phyloP scores from a whole-genome alignment of 2,888 invertebrate genomes.

The Anthrax anthrax region DNA sequence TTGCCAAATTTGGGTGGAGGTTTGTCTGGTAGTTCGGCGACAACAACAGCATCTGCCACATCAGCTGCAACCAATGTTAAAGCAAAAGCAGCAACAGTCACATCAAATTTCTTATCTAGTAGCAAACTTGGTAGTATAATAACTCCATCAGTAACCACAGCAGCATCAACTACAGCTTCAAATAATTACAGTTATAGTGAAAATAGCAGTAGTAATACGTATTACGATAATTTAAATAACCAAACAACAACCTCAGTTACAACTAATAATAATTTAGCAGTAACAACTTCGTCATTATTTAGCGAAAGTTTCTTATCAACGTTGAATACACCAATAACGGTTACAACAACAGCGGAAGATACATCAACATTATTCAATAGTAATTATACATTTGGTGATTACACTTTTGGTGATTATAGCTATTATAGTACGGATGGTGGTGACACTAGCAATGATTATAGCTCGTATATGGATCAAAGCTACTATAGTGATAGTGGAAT shows the following conservation, averaged over 20 bases:
- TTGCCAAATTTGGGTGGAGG: slow-evolving; percentile 9
- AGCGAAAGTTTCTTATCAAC: slow-evolving; percentile 2
- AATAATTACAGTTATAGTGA: slow-evolving; percentile 1
- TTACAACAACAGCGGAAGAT: slow-evolving; percentile 7
- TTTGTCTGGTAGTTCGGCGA: neutral
- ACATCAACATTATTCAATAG: neutral
- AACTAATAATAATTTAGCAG: neutral
- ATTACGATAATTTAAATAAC: slow-evolving; percentile 1
- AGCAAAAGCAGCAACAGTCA: slow-evolving; percentile 5
- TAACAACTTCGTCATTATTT: neutral
- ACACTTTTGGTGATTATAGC: neutral
- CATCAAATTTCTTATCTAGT: neutral
- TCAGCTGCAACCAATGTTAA: slow-evolving; percentile 7
- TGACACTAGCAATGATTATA: neutral
- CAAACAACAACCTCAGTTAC: slow-evolving; percentile 8
- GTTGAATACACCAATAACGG: slow-evolving; percentile 9
- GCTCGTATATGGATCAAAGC: neutral
- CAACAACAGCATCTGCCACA: slow-evolving; percentile 8
- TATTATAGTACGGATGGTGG: neutral
- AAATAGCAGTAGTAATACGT: neutral
- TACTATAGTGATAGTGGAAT: neutral
- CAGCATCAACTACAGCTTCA: slow-evolving; percentile 9
- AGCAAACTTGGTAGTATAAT: neutral
- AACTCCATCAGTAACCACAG: neutral
- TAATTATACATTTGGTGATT: slow-evolving; percentile 1